Base-by-base conservation (phyloP, 2,888 invertebrate species). In the Caenorhabditis sp. region DNA sequence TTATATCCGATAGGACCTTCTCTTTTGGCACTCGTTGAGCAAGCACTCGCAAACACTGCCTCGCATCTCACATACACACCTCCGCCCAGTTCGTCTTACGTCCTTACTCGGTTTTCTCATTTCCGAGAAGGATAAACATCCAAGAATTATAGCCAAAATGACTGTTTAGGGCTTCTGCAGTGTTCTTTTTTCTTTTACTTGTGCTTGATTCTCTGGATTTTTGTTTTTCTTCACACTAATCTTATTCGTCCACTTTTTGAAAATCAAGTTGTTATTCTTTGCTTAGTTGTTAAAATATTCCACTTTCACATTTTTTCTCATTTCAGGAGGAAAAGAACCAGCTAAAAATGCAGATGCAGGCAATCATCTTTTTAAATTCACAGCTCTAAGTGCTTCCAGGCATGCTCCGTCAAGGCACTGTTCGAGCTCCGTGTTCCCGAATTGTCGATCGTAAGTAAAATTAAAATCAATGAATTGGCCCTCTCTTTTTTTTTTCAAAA, bases 371-470 rank as follows among this genome's bases (percentile, higher is more conserved):
- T 18, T 6, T 32, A 9, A n/a, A n/a, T n/a, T 32, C 32, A 32
- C 40, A 58, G 64, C 56, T 65, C 65, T 74, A 32, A 74, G 72
- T 65, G 64, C 64, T 35, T 22, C 3, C 9, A 55, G 67, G 51
- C n/a, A 82, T 82, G 82, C 40, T 56, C 51, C 72, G 82, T 40
- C 82, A 82, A 69, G 82, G 82, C 51, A 82, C 82, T 18, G 82
- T 82, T 15, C 68, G 82, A 65, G 74, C 82, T 47, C 81, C 81
- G 47, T 53, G 47, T 47, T 69, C 82, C 26, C 78, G 78, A 18
- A 74, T 82, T 74, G 76, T 82, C 47, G 82, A 82, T 70, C 82
- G 82, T 82, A 51, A 78, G 82, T 65, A 40, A 55, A 26, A 18
- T 40, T 18, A 51, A 37, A n/a, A n/a, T n/a, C n/a, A n/a, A n/a